A percentile compares a stretch with the other conserved stretches of the same genome.
Conservation (phyloP, 2,113 vertebrate genomes). For the Ifrita kowaldi region DNA sequence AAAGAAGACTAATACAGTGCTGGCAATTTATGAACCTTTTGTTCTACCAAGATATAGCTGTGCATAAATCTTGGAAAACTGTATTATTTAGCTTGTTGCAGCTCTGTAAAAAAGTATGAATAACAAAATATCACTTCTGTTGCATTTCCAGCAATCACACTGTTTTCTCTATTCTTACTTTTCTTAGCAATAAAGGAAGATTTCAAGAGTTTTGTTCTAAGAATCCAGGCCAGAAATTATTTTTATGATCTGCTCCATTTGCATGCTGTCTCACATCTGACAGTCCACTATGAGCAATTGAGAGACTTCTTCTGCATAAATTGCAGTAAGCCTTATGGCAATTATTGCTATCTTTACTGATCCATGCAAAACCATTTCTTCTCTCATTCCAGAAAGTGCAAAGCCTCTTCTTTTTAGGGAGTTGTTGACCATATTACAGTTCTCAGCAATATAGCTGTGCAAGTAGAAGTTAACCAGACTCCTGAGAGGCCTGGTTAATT, state of each 20-base stretch:
- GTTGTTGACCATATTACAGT: conserved; percentile 35
- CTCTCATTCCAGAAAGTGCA: conserved; percentile 37
- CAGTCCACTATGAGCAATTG: conserved; percentile 60
- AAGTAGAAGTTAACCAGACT: conserved; percentile 48
- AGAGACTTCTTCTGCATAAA: conserved; percentile 59
- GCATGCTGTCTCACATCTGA: conserved; percentile 56
- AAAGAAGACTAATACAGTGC: background rate
- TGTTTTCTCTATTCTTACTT: background rate
- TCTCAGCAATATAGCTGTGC: conserved; percentile 27
- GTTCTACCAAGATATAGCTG: background rate
- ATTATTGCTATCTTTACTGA: conserved; percentile 64
- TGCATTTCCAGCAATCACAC: background rate
- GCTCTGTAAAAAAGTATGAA: background rate
- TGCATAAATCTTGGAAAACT: background rate
- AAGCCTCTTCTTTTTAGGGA: conserved; percentile 44
- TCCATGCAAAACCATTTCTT: conserved; percentile 56
- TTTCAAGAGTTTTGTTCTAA: conserved; percentile 35
- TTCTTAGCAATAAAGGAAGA: conserved; percentile 18
- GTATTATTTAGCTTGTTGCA: background rate
- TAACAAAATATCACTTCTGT: background rate
- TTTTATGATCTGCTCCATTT: conserved; percentile 56
- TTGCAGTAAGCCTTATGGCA: conserved; percentile 53
- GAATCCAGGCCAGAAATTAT: conserved; percentile 42
- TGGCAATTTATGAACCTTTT: background rate
- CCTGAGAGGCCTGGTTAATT: conserved; percentile 35